Percentiles rank a stretch among this genome's conserved stretches.
Evolutionary conservation across 2,888 invertebrate genomes (phyloP).

Genomic region (Melieria omissa): DNA sequence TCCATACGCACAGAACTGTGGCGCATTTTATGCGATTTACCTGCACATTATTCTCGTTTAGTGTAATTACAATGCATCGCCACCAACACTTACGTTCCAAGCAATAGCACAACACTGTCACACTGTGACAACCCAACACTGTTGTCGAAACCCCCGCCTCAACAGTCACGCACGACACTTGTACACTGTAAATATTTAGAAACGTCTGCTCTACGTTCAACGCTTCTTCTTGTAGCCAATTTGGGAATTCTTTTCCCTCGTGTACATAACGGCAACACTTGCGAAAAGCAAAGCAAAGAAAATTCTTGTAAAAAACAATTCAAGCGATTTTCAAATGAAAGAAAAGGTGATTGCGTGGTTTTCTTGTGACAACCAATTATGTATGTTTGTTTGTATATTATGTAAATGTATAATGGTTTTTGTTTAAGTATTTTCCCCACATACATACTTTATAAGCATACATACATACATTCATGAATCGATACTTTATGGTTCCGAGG

Average conservation of each 20-base stretch:
- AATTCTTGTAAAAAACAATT: background rate
- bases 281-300: background rate
- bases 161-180: background rate
- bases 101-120: background rate
- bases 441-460: too few species aligned
- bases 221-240: background rate
- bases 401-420: too few species aligned
- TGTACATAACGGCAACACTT: slow-evolving; percentile 27
- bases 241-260: background rate
- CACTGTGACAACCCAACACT: slow-evolving; percentile 36
- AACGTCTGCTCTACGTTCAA: slow-evolving; percentile 15
- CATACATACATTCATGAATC: too few species aligned
- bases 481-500: too few species aligned
- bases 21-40: too few species aligned
- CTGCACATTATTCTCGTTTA: slow-evolving; percentile 1
- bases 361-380: too few species aligned
- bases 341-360: too few species aligned
- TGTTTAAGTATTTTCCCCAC: too few species aligned
- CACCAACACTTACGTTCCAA: background rate
- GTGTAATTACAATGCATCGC: slow-evolving; percentile 21
- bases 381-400: too few species aligned
- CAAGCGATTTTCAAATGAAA: background rate
- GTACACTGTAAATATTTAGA: slow-evolving; percentile 31
- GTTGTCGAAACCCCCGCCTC: background rate
- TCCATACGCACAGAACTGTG: too few species aligned